phyloP scores from a whole-genome alignment of 2,113 vertebrate genomes.

The Ciconia stormi region DNA sequence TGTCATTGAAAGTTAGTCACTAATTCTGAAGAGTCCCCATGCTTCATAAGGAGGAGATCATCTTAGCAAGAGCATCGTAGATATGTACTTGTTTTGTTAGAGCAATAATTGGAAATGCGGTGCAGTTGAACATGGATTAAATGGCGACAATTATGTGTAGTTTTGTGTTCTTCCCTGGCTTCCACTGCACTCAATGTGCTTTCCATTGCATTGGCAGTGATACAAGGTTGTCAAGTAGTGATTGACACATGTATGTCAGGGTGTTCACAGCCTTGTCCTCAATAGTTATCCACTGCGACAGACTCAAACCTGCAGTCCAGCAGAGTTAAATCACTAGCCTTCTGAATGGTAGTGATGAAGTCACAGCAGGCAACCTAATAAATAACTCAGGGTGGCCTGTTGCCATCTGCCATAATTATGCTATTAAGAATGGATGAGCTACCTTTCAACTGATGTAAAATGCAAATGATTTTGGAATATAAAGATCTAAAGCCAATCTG shows the following conservation, averaged over 20 bases:
- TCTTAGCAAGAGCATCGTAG: not conserved
- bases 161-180: not conserved
- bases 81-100: not conserved
- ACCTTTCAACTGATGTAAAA: not conserved
- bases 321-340: not conserved
- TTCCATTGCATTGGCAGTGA: not conserved
- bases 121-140: not conserved
- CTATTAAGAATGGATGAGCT: not conserved
- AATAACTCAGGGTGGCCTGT: not conserved
- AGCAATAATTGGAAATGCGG: not conserved
- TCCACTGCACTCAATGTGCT: not conserved
- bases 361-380: conserved; percentile 12
- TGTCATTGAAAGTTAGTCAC: not conserved
- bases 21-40: not conserved
- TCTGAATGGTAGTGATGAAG: not conserved
- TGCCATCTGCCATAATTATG: not conserved
- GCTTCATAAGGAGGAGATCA: not conserved
- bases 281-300: not conserved
- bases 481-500: not conserved
- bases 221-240: not conserved
- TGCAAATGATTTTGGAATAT: not conserved
- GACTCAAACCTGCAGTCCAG: not conserved
- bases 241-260: conserved; percentile 1
- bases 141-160: not conserved
- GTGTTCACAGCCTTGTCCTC: conserved; percentile 10